phyloP scores from a whole-genome alignment of 2,113 vertebrate genomes.

The Dipodomys spectabilis region DNA sequence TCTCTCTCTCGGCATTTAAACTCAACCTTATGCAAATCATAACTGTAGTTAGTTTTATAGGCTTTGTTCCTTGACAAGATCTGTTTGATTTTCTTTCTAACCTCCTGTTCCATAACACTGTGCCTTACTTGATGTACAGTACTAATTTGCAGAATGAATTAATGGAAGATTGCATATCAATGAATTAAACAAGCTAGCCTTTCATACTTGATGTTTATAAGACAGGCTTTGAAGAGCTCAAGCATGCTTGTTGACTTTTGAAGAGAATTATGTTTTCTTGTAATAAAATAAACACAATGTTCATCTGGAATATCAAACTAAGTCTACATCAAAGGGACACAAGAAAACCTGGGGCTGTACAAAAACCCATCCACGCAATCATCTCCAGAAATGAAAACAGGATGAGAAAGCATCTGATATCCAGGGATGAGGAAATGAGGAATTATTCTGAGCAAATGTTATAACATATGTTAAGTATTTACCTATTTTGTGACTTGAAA shows the following conservation, averaged over 20 bases:
- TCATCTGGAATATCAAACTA: conserved; percentile 73
- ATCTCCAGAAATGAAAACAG: conserved; percentile 43
- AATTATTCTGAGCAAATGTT: conserved; percentile 26
- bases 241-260: conserved; percentile 61
- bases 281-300: conserved; percentile 74
- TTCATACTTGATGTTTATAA: conserved; percentile 3
- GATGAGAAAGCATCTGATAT: not conserved
- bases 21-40: not conserved
- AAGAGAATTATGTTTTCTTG: conserved; percentile 66
- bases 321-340: conserved; percentile 64
- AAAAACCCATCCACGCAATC: conserved; percentile 29
- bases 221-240: conserved; percentile 63
- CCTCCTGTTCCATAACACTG: not conserved
- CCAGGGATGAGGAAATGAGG: not conserved
- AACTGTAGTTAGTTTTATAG: not conserved
- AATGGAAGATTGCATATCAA: conserved; percentile 43
- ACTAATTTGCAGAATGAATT: conserved; percentile 41
- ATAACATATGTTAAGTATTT: conserved; percentile 47
- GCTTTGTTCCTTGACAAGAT: not conserved
- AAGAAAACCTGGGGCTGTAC: conserved; percentile 52
- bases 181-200: conserved; percentile 61
- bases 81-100: conserved; percentile 24
- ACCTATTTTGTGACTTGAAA: conserved; percentile 49
- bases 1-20: conserved; percentile 19
- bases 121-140: not conserved